Percentiles rank a stretch among this genome's conserved stretches.
Conservation (phyloP, 1,140 invertebrate genomes). For the Drosophila guanche region DNA sequence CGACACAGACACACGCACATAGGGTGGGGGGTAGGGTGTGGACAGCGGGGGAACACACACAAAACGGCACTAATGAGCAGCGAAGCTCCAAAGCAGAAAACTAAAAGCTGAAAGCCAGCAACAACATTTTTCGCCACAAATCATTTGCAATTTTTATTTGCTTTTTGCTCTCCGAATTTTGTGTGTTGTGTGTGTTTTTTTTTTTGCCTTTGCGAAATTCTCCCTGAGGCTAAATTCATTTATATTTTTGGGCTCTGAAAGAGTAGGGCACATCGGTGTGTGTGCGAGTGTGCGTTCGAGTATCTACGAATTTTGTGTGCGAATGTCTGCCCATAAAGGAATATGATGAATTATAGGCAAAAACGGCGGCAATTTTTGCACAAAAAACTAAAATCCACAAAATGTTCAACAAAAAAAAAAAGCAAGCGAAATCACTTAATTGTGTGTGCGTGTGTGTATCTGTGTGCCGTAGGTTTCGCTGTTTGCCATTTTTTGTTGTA, state of each 20-base stretch:
- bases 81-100: constrained; percentile 63
- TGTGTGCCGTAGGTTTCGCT: constrained; percentile 6
- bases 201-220: constrained; percentile 71
- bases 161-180: constrained; percentile 41
- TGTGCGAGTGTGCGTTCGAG: constrained; percentile 36
- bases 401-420: constrained; percentile 65
- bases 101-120: constrained; percentile 61
- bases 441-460: constrained; percentile 38
- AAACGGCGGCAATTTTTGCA: constrained; percentile 31
- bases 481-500: constrained; percentile 12
- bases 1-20: not conserved
- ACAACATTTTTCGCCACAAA: constrained; percentile 70
- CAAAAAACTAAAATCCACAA: constrained; percentile 53
- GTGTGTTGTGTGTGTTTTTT: constrained; percentile 9
- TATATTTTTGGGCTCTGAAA: constrained; percentile 53
- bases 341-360: constrained; percentile 74
- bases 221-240: constrained; percentile 74
- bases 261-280: constrained; percentile 19
- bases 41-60: constrained; percentile 19
- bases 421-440: constrained; percentile 73
- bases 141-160: constrained; percentile 74
- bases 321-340: constrained; percentile 72
- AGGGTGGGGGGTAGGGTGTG: not conserved
- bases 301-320: constrained; percentile 65
- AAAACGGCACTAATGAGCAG: constrained; percentile 77